Evolutionary conservation across 2,113 vertebrate species (phyloP), one percentile per base, ranked within the genome.

Genomic region (Parus major): DNA sequence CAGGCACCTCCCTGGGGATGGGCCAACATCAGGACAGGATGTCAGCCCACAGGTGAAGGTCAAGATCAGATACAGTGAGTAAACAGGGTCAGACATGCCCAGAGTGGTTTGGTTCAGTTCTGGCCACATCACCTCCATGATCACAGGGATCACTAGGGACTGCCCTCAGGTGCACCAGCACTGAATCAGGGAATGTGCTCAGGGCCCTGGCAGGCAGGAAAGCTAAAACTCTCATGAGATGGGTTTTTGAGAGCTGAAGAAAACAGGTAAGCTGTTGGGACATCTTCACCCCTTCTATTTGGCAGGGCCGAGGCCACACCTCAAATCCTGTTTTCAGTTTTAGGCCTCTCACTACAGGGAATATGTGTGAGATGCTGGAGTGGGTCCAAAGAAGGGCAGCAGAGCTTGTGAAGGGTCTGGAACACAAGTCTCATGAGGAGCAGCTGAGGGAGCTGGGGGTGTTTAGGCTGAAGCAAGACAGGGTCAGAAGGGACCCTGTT

Each of bases 1-100:
- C 0, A 0, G 47, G 15, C 23, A n/a, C 24, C 6, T 41, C 63
- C 33, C 16, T 55, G 39, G 33, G 35, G 9, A 83, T 6, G 5
- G 33, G 22, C 31, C 11, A 10, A 41, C 24, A 47, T 4, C 42
- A 33, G 36, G n/a, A 66, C 2, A 3, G 47, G 25, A 25, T 11
- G 12, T 49, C 28, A 57, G 33, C 61, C 57, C 20, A 15, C 1
- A 23, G 17, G 3, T 41, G 8, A 21, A 20, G 16, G 15, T 13
- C 27, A 55, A 25, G 52, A 63, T 85, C 52, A 60, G 81, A 61
- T 35, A 53, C 18, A 6, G 24, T 22, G 56, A 56, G n/a, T 8
- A 79, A 70, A 3, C 36, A 16, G n/a, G 13, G 42, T 82, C n/a
- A 85, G 66, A 66, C 22, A 59, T 8, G 11, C 28, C 35, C 25